Percentiles rank a stretch among this genome's conserved stretches.
Conservation (phyloP, 2,888 invertebrate species). For the Lepidocyrtoides sp. region DNA sequence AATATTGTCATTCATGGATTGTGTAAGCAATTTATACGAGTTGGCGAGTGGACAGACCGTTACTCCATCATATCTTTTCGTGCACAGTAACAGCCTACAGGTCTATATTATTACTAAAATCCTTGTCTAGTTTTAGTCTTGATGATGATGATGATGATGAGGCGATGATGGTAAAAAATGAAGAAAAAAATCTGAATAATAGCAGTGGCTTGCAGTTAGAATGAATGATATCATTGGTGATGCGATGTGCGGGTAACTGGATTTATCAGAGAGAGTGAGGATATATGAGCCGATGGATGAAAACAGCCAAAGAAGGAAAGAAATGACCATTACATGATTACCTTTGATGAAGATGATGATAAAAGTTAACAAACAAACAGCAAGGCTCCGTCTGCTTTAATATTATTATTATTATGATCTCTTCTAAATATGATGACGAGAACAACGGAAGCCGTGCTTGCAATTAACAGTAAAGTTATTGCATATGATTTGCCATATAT, state of each 20-base stretch:
- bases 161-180: background rate
- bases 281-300: background rate
- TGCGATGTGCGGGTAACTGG: slow-evolving; percentile 51
- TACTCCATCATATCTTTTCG: slow-evolving; percentile 21
- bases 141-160: slow-evolving; percentile 1
- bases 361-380: slow-evolving; percentile 27
- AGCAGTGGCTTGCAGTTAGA: background rate
- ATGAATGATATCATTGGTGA: background rate
- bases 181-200: background rate
- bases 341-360: background rate
- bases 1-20: slow-evolving; percentile 52
- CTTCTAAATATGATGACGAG: background rate
- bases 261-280: slow-evolving; percentile 53
- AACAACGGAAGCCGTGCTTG: slow-evolving; percentile 42
- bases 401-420: slow-evolving; percentile 16
- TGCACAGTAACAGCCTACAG: background rate
- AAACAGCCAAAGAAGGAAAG: background rate
- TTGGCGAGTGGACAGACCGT: slow-evolving; percentile 9
- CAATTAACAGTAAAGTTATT: slow-evolving; percentile 14
- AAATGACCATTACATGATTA: slow-evolving; percentile 9
- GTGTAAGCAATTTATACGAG: slow-evolving; percentile 42
- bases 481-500: slow-evolving; percentile 32
- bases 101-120: background rate
- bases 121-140: background rate
- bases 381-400: background rate